Percentiles rank a stretch among this genome's conserved stretches.
These are phyloP conservation scores for Tholera decimalis DNA, from an alignment of 2,888 invertebrate species.

Conservation along the genomic window DNA sequence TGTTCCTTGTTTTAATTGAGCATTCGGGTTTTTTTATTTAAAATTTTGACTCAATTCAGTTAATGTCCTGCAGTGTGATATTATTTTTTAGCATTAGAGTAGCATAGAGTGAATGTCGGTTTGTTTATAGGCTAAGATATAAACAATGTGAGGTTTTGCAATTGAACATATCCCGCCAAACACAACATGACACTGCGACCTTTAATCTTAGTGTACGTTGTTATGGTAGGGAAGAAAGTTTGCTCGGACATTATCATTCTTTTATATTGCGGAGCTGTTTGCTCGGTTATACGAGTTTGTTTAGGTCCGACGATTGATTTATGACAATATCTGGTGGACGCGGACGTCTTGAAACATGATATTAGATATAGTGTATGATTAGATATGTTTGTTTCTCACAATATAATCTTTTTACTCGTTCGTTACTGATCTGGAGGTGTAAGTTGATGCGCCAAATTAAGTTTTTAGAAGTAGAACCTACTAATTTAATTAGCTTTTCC, in stretches of 20 bases:
- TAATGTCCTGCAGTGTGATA: no score
- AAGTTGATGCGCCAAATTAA: no score
- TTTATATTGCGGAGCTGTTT: constrained; percentile 79
- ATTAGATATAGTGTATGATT: constrained; percentile 41
- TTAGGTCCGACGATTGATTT: constrained; percentile 84
- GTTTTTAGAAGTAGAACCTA: no score
- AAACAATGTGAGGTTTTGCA: background rate
- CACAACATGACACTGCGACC: constrained; percentile 3
- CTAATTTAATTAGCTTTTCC: no score
- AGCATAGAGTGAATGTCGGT: no score
- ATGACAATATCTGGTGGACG: constrained; percentile 71
- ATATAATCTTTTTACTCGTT: no score
- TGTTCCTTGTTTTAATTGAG: no score
- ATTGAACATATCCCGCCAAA: background rate
- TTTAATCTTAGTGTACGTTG: constrained; percentile 39
- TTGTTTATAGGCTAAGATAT: background rate
- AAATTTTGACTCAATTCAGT: no score
- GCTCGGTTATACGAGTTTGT: constrained; percentile 81
- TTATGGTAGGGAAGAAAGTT: constrained; percentile 67
- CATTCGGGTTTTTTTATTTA: no score
- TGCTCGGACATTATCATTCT: constrained; percentile 74
- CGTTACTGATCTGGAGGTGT: no score
- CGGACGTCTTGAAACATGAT: constrained; percentile 60
- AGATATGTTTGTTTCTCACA: no score
- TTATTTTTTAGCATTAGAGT: no score